phyloP scores from a whole-genome alignment of 2,113 vertebrate species.

The Prionailurus bengalensis region DNA sequence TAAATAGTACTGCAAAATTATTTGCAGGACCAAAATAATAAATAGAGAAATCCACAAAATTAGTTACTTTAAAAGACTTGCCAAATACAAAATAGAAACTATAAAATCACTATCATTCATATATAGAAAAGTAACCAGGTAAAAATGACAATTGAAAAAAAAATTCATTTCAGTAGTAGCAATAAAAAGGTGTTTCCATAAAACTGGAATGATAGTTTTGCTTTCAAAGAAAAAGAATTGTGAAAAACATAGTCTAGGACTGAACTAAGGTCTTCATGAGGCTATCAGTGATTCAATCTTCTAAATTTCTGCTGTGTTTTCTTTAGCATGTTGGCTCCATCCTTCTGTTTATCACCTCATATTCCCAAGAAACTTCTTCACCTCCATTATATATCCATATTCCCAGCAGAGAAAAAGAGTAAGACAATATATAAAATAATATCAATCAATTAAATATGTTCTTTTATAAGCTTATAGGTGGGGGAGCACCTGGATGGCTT shows the following conservation, averaged over 20 bases:
- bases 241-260: not conserved
- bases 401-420: not conserved
- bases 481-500: no score
- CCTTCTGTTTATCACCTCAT: not conserved
- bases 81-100: not conserved
- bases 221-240: not conserved
- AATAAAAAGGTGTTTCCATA: not conserved
- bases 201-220: not conserved
- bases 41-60: not conserved
- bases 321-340: not conserved
- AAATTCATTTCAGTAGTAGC: not conserved
- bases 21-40: not conserved
- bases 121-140: not conserved
- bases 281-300: not conserved
- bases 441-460: not conserved
- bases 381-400: not conserved
- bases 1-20: conserved; percentile 4
- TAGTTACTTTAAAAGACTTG: not conserved
- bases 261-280: not conserved
- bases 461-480: not conserved
- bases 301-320: not conserved
- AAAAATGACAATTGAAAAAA: not conserved
- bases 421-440: not conserved
- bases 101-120: not conserved
- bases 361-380: not conserved